Base-by-base conservation (phyloP, 2,888 invertebrate genomes). In the Hirtodrosophila alboralis region DNA sequence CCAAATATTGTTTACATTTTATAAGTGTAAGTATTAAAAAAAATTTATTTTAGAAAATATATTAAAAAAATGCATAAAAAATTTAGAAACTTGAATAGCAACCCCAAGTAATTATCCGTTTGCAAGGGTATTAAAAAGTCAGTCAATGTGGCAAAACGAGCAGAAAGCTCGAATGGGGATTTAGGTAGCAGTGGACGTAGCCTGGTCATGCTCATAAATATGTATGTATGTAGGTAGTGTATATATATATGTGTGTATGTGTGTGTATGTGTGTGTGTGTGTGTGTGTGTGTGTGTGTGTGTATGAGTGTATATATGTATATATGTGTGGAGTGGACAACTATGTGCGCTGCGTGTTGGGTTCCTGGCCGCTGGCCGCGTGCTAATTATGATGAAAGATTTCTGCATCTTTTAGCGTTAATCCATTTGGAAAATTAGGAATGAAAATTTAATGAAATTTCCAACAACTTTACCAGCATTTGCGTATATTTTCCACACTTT, bases 401-500 rank as follows among this genome's bases (percentile, higher is more conserved):
- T 87, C 79, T 75, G 84, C 86, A 81, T 84, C 86, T 87, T 81
- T 87, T 84, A 79, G 87, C 69, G 81, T 87, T 87, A 88, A 88
- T 88, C 88, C 87, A 87, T 88, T 87, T 88, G 87, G 89, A 87
- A 87, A 87, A 87, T 87, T 87, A 81, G 87, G 88, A 88, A 87
- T 87, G 75, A 84, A 88, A 87, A 76, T 88, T 81, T 87, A 88
- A 88, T 88, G 87, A 75, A 87, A 86, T 77, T 75, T 58, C 70
- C 69, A 66, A 48, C 54, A 70, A 72, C 84, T 78, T 81, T 60
- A 14, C 49, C 52, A 61, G 44, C 40, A 64, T 64, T 64, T 65
- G 67, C 67, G 47, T 52, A 37, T 16, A 53, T 53, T 75, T 62
- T 54, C 47, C 52, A 61, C 58, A 67, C 59, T 63, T 61, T 57